Evolutionary conservation across 2,888 invertebrate species (phyloP).

Genomic region (Melangyna quadrimaculata): DNA sequence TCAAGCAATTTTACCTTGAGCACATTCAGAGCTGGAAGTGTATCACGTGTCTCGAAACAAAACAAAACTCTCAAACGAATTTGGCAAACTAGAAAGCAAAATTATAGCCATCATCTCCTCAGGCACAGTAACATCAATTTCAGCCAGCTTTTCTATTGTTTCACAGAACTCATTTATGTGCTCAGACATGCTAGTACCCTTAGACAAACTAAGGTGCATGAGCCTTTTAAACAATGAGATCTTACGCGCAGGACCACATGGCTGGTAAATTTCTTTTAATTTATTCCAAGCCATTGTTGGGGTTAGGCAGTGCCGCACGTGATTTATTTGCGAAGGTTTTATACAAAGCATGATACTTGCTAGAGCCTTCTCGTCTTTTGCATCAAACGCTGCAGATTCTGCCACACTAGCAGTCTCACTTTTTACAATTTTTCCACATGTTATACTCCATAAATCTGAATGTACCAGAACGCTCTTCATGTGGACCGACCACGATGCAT

Average conservation of each 20-base stretch:
- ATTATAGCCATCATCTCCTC: constrained; percentile 57
- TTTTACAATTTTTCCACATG: neutral
- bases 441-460: neutral
- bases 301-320: constrained; percentile 48
- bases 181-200: constrained; percentile 32
- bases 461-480: constrained; percentile 26
- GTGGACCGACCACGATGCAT: constrained; percentile 6
- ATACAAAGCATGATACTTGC: constrained; percentile 55
- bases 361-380: constrained; percentile 61
- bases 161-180: constrained; percentile 59
- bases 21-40: constrained; percentile 22
- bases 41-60: constrained; percentile 64
- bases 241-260: constrained; percentile 62
- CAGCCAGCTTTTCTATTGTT: constrained; percentile 43
- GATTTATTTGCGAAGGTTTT: constrained; percentile 55
- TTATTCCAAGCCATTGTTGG: constrained; percentile 47
- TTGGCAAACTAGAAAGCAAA: constrained; percentile 64
- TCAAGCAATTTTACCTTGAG: constrained; percentile 52
- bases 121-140: constrained; percentile 28
- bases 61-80: constrained; percentile 64
- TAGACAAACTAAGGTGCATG: constrained; percentile 31
- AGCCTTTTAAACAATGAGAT: constrained; percentile 55
- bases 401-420: neutral
- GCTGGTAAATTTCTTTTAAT: constrained; percentile 49
- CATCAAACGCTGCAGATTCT: neutral